Conservation (phyloP, 2,797 vertebrate genomes). For the Coluber constrictor region DNA sequence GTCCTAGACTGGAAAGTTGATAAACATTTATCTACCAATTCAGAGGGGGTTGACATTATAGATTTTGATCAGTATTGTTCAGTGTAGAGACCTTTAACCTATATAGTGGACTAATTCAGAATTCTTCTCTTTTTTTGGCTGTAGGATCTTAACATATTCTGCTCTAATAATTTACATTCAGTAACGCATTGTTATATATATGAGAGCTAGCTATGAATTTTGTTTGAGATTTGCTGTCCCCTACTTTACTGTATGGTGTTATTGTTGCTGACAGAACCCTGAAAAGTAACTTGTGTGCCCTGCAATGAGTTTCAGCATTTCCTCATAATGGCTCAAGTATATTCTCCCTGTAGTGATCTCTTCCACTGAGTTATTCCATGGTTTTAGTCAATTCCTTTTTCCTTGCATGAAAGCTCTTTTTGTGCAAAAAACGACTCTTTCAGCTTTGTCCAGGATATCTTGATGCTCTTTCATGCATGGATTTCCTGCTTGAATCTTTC, state of each 20-base stretch:
- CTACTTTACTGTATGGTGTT: background rate
- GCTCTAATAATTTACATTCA: background rate
- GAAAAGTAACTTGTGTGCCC: background rate
- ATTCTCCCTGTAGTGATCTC: background rate
- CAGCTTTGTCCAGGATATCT: background rate
- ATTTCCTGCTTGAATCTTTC: background rate
- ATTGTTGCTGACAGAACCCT: background rate
- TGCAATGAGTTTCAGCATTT: background rate
- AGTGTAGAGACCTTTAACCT: background rate
- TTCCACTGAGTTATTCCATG: background rate
- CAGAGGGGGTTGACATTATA: background rate
- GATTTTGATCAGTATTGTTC: background rate
- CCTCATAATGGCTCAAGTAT: background rate
- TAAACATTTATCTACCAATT: background rate
- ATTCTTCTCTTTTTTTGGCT: background rate
- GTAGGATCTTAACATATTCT: background rate
- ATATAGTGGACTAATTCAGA: background rate
- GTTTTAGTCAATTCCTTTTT: background rate
- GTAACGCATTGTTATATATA: background rate
- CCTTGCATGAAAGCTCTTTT: background rate
- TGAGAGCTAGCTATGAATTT: background rate
- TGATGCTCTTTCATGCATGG: background rate
- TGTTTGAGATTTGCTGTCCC: background rate
- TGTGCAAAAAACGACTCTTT: background rate
- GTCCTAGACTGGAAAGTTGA: background rate